These are phyloP conservation scores for Batillaria attramentaria DNA, from an alignment of 1,140 invertebrate genomes.

Conservation along the genomic window DNA sequence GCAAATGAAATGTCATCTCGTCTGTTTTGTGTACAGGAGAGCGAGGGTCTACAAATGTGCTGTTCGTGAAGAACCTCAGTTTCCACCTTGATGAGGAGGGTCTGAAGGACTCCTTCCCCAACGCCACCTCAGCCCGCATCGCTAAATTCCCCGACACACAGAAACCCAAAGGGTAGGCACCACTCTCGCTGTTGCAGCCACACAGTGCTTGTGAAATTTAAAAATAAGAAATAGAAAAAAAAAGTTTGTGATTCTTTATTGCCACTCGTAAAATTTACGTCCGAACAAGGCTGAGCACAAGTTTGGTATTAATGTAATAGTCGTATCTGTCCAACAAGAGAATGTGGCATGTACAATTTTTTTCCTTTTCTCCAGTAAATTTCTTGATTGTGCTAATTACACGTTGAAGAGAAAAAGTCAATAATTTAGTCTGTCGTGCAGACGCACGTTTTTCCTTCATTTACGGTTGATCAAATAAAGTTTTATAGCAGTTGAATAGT, in stretches of 20 bases:
- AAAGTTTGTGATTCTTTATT: too few species aligned
- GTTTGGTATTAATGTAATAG: too few species aligned
- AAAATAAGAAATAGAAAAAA: too few species aligned
- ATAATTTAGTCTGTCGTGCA: too few species aligned
- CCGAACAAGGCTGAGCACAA: too few species aligned
- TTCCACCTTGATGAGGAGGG: conserved; percentile 36
- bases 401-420: too few species aligned
- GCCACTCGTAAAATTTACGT: too few species aligned
- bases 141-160: conserved; percentile 43
- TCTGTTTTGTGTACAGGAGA: conserved; percentile 32
- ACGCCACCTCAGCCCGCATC: conserved; percentile 36
- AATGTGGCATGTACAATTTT: not conserved
- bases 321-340: not conserved
- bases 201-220: too few species aligned
- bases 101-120: conserved; percentile 38
- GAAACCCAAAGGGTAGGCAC: conserved; percentile 47
- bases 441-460: too few species aligned
- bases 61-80: conserved; percentile 45
- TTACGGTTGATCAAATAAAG: not conserved
- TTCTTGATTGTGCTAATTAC: too few species aligned
- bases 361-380: too few species aligned
- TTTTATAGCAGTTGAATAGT: not conserved
- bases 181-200: too few species aligned
- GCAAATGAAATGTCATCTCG: conserved; percentile 37
- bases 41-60: conserved; percentile 36